A percentile compares a stretch with the other conserved stretches of the same genome.
phyloP scores from a whole-genome alignment of 2,797 vertebrate species.

The Tenualosa thibaudeaui region DNA sequence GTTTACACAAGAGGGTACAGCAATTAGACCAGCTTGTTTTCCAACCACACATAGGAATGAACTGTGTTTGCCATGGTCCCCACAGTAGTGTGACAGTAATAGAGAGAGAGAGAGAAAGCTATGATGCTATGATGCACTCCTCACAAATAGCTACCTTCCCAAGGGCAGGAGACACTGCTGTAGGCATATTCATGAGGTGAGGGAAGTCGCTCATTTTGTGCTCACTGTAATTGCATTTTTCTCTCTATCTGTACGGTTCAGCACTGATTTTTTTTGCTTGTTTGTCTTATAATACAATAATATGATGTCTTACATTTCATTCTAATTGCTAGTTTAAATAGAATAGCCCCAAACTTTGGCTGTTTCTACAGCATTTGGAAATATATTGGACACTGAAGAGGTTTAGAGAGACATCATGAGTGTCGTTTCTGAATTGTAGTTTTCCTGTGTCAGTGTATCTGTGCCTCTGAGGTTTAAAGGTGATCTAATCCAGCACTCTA shows the following conservation, averaged over 20 bases:
- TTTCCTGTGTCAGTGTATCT: not conserved
- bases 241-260: not conserved
- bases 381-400: not conserved
- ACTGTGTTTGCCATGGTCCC: conserved; percentile 37
- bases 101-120: conserved; percentile 11
- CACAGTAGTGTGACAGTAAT: conserved; percentile 9
- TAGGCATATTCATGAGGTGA: conserved; percentile 5
- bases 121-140: not conserved
- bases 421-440: not conserved
- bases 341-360: not conserved
- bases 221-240: not conserved
- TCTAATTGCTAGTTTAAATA: not conserved
- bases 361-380: not conserved
- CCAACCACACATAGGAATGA: conserved; percentile 34
- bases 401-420: not conserved
- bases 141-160: conserved; percentile 13
- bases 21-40: conserved; percentile 45
- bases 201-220: not conserved
- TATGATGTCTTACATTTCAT: not conserved
- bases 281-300: not conserved
- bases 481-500: not conserved
- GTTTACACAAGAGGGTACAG: conserved; percentile 49
- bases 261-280: not conserved
- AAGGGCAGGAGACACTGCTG: conserved; percentile 15
- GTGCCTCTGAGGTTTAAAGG: too few species aligned